Conservation (phyloP, 2,797 vertebrate genomes). For the Fistularia tabacaria region DNA sequence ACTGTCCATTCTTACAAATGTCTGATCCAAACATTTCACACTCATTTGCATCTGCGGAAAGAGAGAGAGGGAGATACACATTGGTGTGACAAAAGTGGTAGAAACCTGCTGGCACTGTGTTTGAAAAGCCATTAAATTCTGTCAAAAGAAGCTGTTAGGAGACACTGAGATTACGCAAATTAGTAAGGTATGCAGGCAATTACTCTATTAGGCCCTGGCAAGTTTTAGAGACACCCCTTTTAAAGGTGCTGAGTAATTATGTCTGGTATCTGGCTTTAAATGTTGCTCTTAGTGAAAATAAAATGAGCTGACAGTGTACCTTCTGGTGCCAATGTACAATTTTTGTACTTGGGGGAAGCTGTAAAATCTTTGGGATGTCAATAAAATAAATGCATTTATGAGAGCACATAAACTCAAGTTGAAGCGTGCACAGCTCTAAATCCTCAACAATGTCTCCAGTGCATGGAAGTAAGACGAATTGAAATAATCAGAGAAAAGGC, state of each 20-base stretch:
- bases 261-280: slow-evolving; percentile 22
- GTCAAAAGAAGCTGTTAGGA: slow-evolving; percentile 17
- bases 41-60: slow-evolving; percentile 74
- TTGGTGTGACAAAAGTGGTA: slow-evolving; percentile 5
- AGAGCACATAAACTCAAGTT: background rate
- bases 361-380: slow-evolving; percentile 21
- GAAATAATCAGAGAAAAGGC: too few species aligned
- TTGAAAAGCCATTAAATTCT: slow-evolving; percentile 7
- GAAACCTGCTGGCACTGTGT: slow-evolving; percentile 7
- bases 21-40: slow-evolving; percentile 78
- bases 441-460: too few species aligned
- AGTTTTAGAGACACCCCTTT: slow-evolving; percentile 7
- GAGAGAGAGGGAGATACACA: slow-evolving; percentile 16
- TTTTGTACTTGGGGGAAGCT: slow-evolving; percentile 9
- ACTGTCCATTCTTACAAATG: slow-evolving; percentile 77
- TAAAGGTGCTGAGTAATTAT: slow-evolving; percentile 34
- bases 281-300: slow-evolving; percentile 24
- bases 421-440: too few species aligned
- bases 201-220: slow-evolving; percentile 22
- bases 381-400: slow-evolving; percentile 15
- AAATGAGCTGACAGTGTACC: slow-evolving; percentile 19
- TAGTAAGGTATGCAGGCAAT: slow-evolving; percentile 24
- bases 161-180: slow-evolving; percentile 23
- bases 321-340: slow-evolving; percentile 20
- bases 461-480: too few species aligned